phyloP scores from a whole-genome alignment of 1,140 invertebrate genomes.

The Neomicropteryx cornuta region DNA sequence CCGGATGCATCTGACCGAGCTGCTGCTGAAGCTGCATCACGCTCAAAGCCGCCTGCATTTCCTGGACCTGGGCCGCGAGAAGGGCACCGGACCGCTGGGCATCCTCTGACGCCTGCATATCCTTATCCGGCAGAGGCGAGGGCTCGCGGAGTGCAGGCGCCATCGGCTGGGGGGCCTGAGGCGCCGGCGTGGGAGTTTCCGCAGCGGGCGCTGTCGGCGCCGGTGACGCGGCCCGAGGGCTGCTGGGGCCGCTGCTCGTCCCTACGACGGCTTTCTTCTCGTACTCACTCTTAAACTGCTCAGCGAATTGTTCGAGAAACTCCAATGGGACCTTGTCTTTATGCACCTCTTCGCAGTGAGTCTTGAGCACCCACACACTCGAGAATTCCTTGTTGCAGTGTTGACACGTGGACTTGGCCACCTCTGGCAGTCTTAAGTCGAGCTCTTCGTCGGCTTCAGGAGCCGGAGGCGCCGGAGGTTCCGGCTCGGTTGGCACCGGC shows the following conservation, averaged over 20 bases:
- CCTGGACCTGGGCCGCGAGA: constrained; percentile 67
- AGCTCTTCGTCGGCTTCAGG: constrained; percentile 48
- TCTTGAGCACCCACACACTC: constrained; percentile 90
- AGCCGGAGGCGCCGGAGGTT: constrained; percentile 40
- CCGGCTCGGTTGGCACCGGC: no score
- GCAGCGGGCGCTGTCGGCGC: constrained; percentile 9
- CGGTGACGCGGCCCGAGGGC: constrained; percentile 28
- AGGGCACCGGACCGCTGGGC: constrained; percentile 33
- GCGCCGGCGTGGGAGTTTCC: constrained; percentile 11
- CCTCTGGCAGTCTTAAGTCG: constrained; percentile 51
- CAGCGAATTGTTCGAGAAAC: constrained; percentile 83
- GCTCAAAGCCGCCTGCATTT: constrained; percentile 77
- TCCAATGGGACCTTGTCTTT: constrained; percentile 81
- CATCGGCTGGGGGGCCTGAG: constrained; percentile 25
- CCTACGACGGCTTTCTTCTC: constrained; percentile 68
- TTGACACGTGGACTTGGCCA: constrained; percentile 72
- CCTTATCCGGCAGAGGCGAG: no score
- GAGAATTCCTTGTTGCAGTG: constrained; percentile 91
- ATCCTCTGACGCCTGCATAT: constrained; percentile 50
- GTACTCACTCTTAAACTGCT: constrained; percentile 79
- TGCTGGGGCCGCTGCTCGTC: constrained; percentile 49
- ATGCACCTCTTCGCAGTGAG: constrained; percentile 92
- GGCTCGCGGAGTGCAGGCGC: constrained; percentile 39
- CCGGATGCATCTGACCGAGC: constrained; percentile 65
- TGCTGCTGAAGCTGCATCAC: constrained; percentile 83